A percentile compares a stretch with the other conserved stretches of the same genome.
These are phyloP conservation scores for Parus major DNA, from an alignment of 2,113 vertebrate species.

Conservation along the genomic window DNA sequence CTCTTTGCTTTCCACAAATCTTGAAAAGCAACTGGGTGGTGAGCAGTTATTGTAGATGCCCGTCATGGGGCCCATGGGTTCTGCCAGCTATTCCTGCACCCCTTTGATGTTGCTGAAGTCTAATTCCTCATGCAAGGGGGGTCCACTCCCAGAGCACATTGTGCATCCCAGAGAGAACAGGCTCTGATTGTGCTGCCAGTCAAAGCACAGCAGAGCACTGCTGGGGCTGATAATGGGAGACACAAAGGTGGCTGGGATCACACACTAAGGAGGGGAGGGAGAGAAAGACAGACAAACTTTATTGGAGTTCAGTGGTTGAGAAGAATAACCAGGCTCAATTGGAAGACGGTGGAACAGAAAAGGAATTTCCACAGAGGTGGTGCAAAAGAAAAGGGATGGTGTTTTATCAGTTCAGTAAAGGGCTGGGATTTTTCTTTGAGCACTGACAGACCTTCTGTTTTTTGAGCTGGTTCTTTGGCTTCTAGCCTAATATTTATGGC, in stretches of 20 bases:
- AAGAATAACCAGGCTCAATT: constrained; percentile 28
- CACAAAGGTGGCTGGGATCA: constrained; percentile 47
- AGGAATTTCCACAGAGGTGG: constrained; percentile 32
- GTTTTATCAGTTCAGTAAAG: background rate
- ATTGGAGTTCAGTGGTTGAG: constrained; percentile 8
- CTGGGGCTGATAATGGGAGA: constrained; percentile 32
- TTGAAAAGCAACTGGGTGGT: constrained; percentile 37
- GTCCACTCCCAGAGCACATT: background rate
- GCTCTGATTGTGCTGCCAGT: constrained; percentile 42
- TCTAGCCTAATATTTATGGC: background rate
- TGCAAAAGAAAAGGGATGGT: background rate
- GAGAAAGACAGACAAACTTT: background rate
- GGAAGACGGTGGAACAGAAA: background rate
- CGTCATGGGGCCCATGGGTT: background rate
- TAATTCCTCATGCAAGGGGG: constrained; percentile 9
- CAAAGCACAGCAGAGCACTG: constrained; percentile 12
- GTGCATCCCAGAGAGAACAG: constrained; percentile 22
- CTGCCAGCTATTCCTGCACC: background rate
- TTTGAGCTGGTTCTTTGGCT: constrained; percentile 23
- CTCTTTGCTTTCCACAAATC: background rate
- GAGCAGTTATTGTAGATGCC: constrained; percentile 21
- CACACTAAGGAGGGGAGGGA: background rate
- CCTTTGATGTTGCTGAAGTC: constrained; percentile 19
- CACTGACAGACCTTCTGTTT: background rate
- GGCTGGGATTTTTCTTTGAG: constrained; percentile 17